Base-by-base conservation (phyloP, 37 sponge, comb jelly and placozoan species). In the Theonella swinhoei region DNA sequence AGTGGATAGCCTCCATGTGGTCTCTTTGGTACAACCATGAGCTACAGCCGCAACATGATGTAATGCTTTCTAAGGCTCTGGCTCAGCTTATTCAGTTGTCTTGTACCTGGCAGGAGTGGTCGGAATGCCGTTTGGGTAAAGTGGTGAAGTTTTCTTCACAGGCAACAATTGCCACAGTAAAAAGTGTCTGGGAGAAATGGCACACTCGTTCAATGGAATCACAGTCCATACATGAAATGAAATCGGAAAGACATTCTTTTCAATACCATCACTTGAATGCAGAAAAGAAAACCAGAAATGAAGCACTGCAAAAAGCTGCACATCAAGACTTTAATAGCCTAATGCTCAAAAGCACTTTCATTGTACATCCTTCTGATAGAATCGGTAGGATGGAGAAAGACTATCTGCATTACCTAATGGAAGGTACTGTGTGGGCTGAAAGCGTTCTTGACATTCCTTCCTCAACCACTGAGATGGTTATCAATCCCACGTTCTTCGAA, bases 381-480 rank as follows among this genome's bases (percentile, higher is more conserved):
- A 4, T 38, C 3, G 41, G 35, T 3, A 8, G 32, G 4, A 79
- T 40, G 43, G 23, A 11, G 42, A 26, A 4, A 38, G 86, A 85
- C 23, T 22, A 54, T n/a, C 8, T 24, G 38, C 25, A 68, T 43
- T 65, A 66, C 8, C 9, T 28, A 20, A 1, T 22, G 11, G 63
- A 38, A 40, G 88, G 81, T 11, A 39, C 3, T 73, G 68, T 29
- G 9, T 87, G 62, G 70, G 88, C 88, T 65, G 88, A 87, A 42
- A 30, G 14, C 0, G 75, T 79, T 3, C 62, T 80, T 5, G n/a
- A 32, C 9, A 14, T 78, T 37, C 29, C 64, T 19, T 0, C 19
- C 4, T 19, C 26, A 19, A 42, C 0, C 4, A 4, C 34, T n/a
- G 25, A 28, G 0, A 54, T 28, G 1, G n/a, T 61, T 26, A 65